Base-by-base conservation (phyloP, 2,888 invertebrate species). In the Monoplex corrugatus region DNA sequence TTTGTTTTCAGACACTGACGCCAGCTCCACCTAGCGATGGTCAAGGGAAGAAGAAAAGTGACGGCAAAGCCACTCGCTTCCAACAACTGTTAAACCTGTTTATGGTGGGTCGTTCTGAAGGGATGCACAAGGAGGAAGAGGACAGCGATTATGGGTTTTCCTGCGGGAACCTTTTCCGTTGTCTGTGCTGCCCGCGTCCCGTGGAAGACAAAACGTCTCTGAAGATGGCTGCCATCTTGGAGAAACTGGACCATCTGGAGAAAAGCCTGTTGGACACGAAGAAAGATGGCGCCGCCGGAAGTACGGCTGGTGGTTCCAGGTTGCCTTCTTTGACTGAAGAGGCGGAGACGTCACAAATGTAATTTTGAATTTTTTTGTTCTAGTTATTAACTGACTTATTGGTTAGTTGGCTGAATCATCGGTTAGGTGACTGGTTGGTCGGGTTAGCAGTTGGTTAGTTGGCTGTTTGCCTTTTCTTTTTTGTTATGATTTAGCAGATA, bases 151-250 rank as follows among this genome's bases (percentile, higher is more conserved):
- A 94, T 88, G 92, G 93, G 0, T 93, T 94, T 75, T 93, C 93
- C 28, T 94, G 94, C 84, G 94, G 94, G 63, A 94, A 95, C 86
- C 91, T 94, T 8, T 94, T 93, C 90, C 91, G 91, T 13, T 95
- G 95, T 89, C 84, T 94, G 28, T 94, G 94, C 75, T 94, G 95
- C 90, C 94, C 94, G 0, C 63, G 57, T 8, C 87, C 89, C 5
- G 45, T 83, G 28, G 88, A 50, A 28, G 87, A 91, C 86, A 72
- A 72, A 35, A 68, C 43, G 10, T 92, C 92, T 28, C 88, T 89
- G n/a, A 92, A 92, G 83, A 93, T 93, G 86, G 92, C 90, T 2
- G 91, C 92, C 89, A 91, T 94, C 38, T 85, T 94, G 43, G 92
- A 92, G 50, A 93, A 93, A 82, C 91, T 94, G 10, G 93, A 93